Base-by-base conservation (phyloP, 2,888 invertebrate species). In the Stenichneumon culpator region DNA sequence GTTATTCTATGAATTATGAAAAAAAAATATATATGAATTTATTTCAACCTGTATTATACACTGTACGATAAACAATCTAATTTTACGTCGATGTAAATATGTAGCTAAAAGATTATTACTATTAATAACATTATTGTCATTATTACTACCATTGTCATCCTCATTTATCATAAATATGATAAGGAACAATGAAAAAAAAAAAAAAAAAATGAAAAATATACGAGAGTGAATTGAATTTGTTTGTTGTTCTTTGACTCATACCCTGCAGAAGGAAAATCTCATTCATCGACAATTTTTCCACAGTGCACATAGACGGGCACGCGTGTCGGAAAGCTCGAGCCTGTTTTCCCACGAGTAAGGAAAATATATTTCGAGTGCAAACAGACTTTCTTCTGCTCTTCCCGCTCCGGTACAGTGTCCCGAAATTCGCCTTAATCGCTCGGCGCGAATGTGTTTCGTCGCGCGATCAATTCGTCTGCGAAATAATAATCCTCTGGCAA, bases 11-110 rank as follows among this genome's bases (percentile, higher is more conserved):
- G 72, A 39, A 78, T 16, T 11, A 75, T 60, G 36, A 52, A 74
- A 52, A 81, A 47, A 81, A 50, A 50, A 75, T 60, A 73, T 47
- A 73, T 73, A 79, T 79, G 44, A 79, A 74, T 82, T 79, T 70
- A 82, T 82, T 84, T 79, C 32, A 89, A 67, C 87, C 47, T 89
- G 91, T 91, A 91, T 88, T 69, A 91, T 91, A 88, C 67, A 73
- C 78, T 86, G 82, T 67, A 87, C 85, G 79, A 87, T 86, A 79
- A 86, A 87, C 81, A 87, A 83, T 77, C 36, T 78, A 54, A 52
- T 74, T 81, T 83, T 82, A 87, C 63, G 81, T 88, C 88, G 87
- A 77, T 92, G 92, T 92, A 92, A 91, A 93, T 92, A 92, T 91
- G 90, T 92, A 92, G 90, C 88, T 90, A 92, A 91, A 89, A 87